Evolutionary conservation across 2,888 invertebrate genomes (phyloP), one percentile per base, ranked within the genome.

Genomic region (Epirrhoe alternata): DNA sequence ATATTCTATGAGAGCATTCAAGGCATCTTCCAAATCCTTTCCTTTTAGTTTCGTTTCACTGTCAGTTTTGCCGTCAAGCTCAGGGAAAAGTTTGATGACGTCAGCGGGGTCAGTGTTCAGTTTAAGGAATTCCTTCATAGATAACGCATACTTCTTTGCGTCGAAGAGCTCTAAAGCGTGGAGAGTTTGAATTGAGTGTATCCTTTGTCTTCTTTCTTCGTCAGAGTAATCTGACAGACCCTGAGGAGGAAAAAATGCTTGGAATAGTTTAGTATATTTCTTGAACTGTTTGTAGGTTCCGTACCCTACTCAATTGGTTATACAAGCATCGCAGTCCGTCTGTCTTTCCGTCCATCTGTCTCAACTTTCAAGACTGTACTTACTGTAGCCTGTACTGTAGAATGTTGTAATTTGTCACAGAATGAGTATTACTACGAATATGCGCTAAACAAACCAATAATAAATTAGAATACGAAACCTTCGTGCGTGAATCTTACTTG

Each of bases 81-180:
- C 97, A 0, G 99, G 99, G 89, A 98, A 99, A 35, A 99, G 92
- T 69, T 98, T 96, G 70, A 99, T 99, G 8, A 99, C 99, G 84
- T 98, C 97, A 52, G 97, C 97, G 0, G 99, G 98, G 91, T 99
- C 99, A 5, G 98, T 98, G 76, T 97, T 96, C 0, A 99, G 94
- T 83, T 97, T 96, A 5, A 96, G 93, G 86, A 99, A 99, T 81
- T 98, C 96, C 61, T 96, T 95, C 97, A 99, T 98, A 0, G 99
- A 97, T 74, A 97, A 97, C 8, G 96, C 94, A 84, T 98, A 99
- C 76, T 97, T 95, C 83, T 97, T 97, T 80, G 97, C 97, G 61
- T 96, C 96, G 86, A 99, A 99, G 8, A 99, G 91, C 84, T 99
- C 97, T 79, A 98, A 96, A 0, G 99, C 99, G 84, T 97, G 96